These are phyloP conservation scores for Pseudococcus viburni DNA, from an alignment of 2,888 invertebrate genomes.

Conservation along the genomic window DNA sequence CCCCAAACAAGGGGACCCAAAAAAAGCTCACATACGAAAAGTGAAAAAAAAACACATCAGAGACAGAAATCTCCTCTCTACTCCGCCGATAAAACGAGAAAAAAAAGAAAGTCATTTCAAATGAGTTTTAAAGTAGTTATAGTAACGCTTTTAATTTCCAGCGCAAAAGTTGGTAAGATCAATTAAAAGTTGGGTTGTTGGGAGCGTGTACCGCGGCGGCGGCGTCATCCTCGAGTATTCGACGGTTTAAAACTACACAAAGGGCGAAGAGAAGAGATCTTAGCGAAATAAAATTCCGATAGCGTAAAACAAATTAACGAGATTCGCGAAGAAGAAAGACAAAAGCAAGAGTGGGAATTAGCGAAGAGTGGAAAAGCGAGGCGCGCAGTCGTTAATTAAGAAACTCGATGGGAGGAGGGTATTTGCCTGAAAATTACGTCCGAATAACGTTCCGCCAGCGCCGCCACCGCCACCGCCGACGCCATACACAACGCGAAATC, in stretches of 20 bases:
- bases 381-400: conserved; percentile 59
- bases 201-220: background rate
- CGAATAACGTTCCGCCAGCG: background rate
- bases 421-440: conserved; percentile 54
- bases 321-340: conserved; percentile 38
- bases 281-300: conserved; percentile 60
- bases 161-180: conserved; percentile 56
- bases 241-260: background rate
- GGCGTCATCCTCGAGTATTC: conserved; percentile 2
- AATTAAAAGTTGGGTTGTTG: conserved; percentile 55
- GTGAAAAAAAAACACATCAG: background rate
- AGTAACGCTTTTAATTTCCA: conserved; percentile 62
- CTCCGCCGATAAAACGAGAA: conserved; percentile 5
- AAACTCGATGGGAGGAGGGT: conserved; percentile 46
- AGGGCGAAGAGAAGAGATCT: background rate
- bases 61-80: background rate
- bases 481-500: conserved; percentile 21
- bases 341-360: conserved; percentile 57
- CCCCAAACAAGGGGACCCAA: too few species aligned
- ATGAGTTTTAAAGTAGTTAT: conserved; percentile 60
- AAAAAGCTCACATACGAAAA: background rate
- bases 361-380: conserved; percentile 41
- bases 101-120: conserved; percentile 26
- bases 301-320: conserved; percentile 63
- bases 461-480: background rate